Percentiles rank a stretch among this genome's conserved stretches.
phyloP scores from a whole-genome alignment of 2,113 vertebrate genomes.

The Gnathonemus longibarbis region DNA sequence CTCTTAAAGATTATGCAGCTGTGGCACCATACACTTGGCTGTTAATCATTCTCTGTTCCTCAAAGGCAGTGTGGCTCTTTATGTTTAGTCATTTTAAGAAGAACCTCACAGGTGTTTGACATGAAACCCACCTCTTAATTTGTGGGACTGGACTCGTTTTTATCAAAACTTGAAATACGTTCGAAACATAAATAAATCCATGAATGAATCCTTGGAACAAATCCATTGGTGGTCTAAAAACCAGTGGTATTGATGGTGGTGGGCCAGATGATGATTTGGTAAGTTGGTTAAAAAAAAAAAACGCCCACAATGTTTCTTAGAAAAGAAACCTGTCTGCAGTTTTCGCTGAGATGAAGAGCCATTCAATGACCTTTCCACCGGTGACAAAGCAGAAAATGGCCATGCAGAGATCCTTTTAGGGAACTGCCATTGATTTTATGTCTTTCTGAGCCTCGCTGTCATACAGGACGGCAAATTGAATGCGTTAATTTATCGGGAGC shows the following conservation, averaged over 20 bases:
- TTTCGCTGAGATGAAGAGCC: neutral
- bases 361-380: neutral
- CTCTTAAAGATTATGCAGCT: neutral
- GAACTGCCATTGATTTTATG: neutral
- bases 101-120: neutral
- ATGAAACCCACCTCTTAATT: neutral
- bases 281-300: neutral
- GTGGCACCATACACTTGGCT: neutral
- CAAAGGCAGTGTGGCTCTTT: neutral
- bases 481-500: neutral
- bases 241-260: neutral
- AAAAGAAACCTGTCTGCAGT: neutral
- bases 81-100: neutral
- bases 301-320: neutral
- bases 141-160: neutral
- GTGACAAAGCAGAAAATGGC: neutral
- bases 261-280: neutral
- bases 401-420: neutral
- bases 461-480: neutral
- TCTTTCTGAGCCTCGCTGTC: neutral
- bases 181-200: neutral
- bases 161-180: neutral
- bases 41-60: neutral
- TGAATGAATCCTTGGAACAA: neutral
- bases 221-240: neutral